Percentiles rank a stretch among this genome's conserved stretches.
Conservation (phyloP, 1,140 invertebrate species). For the Drosophila sechellia region DNA sequence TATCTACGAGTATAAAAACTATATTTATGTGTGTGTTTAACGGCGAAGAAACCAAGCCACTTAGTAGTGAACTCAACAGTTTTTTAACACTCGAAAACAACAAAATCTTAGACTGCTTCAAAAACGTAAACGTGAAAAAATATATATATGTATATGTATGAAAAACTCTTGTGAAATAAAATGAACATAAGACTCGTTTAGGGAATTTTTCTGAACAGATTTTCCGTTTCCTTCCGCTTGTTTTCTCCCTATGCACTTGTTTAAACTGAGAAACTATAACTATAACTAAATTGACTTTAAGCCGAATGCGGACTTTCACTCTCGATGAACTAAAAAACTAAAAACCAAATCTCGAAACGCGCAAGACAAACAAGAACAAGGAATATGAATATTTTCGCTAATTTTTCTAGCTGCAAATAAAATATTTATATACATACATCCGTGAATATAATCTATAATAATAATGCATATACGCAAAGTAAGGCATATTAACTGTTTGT, state of each 20-base stretch:
- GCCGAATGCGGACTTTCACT: constrained; percentile 37
- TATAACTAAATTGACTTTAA: constrained; percentile 35
- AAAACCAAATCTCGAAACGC: constrained; percentile 21
- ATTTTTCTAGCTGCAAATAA: constrained; percentile 53
- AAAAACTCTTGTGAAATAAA: constrained; percentile 55
- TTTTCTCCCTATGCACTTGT: constrained; percentile 44
- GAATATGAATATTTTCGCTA: constrained; percentile 48
- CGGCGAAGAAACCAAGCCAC: constrained; percentile 9
- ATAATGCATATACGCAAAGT: constrained; percentile 40
- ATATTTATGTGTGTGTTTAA: constrained; percentile 65
- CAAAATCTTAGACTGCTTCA: constrained; percentile 83
- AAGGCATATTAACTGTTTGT: constrained; percentile 75
- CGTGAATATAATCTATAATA: constrained; percentile 49
- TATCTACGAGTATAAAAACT: constrained; percentile 40
- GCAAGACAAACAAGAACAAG: constrained; percentile 35
- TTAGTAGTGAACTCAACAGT: constrained; percentile 64
- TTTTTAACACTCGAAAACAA: constrained; percentile 75
- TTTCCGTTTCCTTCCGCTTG: constrained; percentile 45
- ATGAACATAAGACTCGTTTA: constrained; percentile 72
- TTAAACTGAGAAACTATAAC: constrained; percentile 48
- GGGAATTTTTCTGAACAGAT: constrained; percentile 70
- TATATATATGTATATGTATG: constrained; percentile 21
- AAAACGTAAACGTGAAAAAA: constrained; percentile 74
- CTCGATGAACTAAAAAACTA: constrained; percentile 14
- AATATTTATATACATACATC: constrained; percentile 56